These are phyloP conservation scores for Egretta garzetta DNA, from an alignment of 2,113 vertebrate species.

Conservation along the genomic window DNA sequence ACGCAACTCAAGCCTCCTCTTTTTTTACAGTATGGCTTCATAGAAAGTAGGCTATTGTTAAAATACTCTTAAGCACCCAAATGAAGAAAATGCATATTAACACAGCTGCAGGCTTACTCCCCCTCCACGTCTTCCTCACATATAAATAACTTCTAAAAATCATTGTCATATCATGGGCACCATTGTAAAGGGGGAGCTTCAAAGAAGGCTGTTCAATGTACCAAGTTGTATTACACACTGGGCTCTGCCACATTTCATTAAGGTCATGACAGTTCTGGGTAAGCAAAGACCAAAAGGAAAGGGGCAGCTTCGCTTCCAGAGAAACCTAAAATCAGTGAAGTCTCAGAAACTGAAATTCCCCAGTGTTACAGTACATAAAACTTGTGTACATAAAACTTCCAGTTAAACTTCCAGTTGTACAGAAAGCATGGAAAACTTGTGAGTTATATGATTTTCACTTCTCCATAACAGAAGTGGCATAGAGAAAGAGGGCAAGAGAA, in stretches of 20 bases:
- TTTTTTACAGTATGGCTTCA: neutral
- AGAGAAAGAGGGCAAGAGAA: neutral
- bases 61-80: neutral
- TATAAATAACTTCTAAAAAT: neutral
- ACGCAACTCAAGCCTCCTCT: neutral
- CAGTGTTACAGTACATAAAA: neutral
- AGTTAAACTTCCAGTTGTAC: neutral
- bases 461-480: neutral
- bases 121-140: neutral
- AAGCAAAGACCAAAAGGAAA: neutral
- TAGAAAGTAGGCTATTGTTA: neutral
- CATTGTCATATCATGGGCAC: neutral
- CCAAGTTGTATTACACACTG: neutral
- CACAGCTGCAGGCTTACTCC: neutral
- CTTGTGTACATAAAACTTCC: neutral
- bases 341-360: neutral
- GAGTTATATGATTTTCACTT: neutral
- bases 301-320: neutral
- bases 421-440: neutral
- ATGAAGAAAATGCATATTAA: neutral
- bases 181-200: neutral
- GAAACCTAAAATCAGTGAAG: neutral
- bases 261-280: neutral
- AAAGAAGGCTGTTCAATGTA: neutral
- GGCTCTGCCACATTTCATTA: neutral